A percentile compares a stretch with the other conserved stretches of the same genome.
Evolutionary conservation across 2,888 invertebrate species (phyloP).

Genomic region (Tipula helvola): DNA sequence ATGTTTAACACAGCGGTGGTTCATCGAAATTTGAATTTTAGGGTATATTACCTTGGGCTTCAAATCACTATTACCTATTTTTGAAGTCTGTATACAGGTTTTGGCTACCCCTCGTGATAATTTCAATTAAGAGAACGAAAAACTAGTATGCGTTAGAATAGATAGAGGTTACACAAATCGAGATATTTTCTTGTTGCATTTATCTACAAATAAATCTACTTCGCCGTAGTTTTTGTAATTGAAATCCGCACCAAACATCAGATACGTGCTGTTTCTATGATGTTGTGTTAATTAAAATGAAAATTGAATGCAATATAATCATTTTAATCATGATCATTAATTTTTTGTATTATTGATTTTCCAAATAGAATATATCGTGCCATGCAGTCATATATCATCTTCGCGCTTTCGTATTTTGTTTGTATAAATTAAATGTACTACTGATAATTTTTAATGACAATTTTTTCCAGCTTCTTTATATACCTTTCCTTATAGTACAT

Average conservation of each 20-base stretch:
- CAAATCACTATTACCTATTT: no score
- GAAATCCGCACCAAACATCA: not conserved
- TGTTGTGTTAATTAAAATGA: not conserved
- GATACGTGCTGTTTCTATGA: not conserved
- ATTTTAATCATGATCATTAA: not conserved
- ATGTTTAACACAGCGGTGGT: no score
- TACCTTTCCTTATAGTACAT: not conserved
- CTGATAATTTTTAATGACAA: slow-evolving; percentile 11
- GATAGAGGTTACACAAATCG: no score
- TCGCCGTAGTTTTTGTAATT: not conserved
- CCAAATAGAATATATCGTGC: not conserved
- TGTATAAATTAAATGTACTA: slow-evolving; percentile 15
- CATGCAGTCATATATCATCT: slow-evolving; percentile 4
- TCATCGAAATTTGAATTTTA: no score
- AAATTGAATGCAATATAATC: not conserved
- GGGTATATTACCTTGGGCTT: no score
- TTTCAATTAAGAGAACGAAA: no score
- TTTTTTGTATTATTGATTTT: not conserved
- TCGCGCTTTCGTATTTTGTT: slow-evolving; percentile 12
- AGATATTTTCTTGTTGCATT: no score
- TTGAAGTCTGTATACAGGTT: no score
- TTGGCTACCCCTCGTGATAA: no score
- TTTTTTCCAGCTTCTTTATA: not conserved
- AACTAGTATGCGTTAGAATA: no score
- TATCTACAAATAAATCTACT: not conserved